These are phyloP conservation scores for Tipula vernalis DNA, from an alignment of 2,888 invertebrate genomes.

Conservation along the genomic window DNA sequence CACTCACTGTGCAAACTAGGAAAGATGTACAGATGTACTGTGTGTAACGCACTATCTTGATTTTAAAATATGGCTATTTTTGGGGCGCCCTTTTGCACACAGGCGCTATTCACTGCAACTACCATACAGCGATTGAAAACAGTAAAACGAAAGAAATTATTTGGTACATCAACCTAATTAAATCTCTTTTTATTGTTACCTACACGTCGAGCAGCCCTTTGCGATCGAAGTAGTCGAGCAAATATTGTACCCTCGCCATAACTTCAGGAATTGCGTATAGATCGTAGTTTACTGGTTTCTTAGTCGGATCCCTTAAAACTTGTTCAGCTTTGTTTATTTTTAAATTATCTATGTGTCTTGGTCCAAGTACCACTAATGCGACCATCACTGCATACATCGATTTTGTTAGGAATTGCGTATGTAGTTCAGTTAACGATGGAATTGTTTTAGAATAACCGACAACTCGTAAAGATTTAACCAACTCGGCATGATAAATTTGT, in stretches of 20 bases:
- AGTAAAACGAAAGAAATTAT: not conserved
- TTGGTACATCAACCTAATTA: too few relatives aligned
- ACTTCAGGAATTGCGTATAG: not conserved
- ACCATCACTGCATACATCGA: slow-evolving; percentile 5
- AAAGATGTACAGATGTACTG: too few relatives aligned
- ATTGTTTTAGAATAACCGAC: not conserved
- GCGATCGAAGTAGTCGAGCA: not conserved
- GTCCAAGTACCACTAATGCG: not conserved
- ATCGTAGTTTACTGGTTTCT: not conserved
- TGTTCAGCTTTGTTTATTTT: not conserved
- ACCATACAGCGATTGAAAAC: too few relatives aligned
- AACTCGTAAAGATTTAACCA: not conserved
- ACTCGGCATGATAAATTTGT: not conserved
- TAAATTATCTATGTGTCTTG: not conserved
- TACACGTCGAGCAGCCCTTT: not conserved
- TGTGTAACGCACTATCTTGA: too few relatives aligned
- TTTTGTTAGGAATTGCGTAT: not conserved
- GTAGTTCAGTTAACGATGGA: not conserved
- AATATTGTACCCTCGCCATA: not conserved
- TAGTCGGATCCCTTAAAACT: not conserved
- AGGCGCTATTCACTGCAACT: too few relatives aligned
- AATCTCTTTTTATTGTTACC: too few relatives aligned
- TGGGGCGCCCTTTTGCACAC: too few relatives aligned
- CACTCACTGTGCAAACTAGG: too few relatives aligned
- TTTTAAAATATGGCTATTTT: too few relatives aligned